Evolutionary conservation across 2,113 vertebrate species (phyloP), one percentile per base, ranked within the genome.

Genomic region (Chroicocephalus ridibundus): DNA sequence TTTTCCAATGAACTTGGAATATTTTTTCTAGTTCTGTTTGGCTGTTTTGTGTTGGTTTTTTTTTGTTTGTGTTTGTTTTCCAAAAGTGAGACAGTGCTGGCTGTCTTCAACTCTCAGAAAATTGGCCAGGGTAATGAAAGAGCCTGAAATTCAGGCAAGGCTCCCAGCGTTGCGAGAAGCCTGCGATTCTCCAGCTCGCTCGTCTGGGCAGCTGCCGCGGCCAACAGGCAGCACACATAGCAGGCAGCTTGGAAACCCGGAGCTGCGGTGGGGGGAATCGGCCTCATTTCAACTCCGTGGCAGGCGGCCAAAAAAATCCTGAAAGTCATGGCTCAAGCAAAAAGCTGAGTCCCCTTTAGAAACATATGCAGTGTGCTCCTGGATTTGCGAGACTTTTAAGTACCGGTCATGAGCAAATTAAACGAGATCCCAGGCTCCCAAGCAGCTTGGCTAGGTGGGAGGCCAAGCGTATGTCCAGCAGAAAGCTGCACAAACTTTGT

Each of bases 121-220:
- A 55, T 38, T 75, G 86, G 91, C 71, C 51, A 58, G 83, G 72
- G 55, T 7, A 27, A 16, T 60, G 64, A 64, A 83, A 66, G 77
- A 94, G n/a, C 74, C 60, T 52, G 32, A 57, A 15, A 52, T 82
- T 42, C 46, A 62, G 76, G 80, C 86, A 61, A 62, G 36, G 58
- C 68, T 96, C 40, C 88, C 68, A 75, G 72, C 8, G 1, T 10
- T 62, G 26, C 49, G 20, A 66, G 68, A 36, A 94, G 24, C 82
- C 76, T 27, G 5, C 0, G 0, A 13, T 38, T 70, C 55, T 51
- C 40, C 64, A 55, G 49, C 44, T 47, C 0, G 0, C 36, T 68
- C 0, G 4, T 47, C 85, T 86, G 88, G 71, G 62, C 44, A 82
- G 66, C 29, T 71, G 51, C 65, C 1, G 0, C 1, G 5, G 64